Conservation (phyloP, 2,113 vertebrate genomes). For the Heterotilapia buettikoferi region DNA sequence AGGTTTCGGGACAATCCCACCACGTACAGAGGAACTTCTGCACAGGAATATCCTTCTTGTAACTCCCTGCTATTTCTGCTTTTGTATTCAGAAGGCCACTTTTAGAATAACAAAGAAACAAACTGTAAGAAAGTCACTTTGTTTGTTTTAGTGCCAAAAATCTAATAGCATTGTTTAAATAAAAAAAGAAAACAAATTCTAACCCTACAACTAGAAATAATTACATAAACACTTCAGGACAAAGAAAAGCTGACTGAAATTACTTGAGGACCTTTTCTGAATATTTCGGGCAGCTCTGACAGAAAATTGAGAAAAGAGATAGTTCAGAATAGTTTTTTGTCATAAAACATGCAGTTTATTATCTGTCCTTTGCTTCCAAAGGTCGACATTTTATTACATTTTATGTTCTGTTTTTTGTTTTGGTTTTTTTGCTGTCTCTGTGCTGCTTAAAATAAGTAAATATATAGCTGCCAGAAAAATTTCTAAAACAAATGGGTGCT, state of each 20-base stretch:
- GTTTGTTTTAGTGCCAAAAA: not conserved
- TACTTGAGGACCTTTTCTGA: not conserved
- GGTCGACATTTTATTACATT: not conserved
- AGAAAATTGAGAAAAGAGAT: not conserved
- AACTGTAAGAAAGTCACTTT: not conserved
- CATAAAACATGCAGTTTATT: not conserved
- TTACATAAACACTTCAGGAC: not conserved
- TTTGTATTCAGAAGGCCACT: not conserved
- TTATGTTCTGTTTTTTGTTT: not conserved
- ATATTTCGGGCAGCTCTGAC: not conserved
- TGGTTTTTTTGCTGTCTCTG: not conserved
- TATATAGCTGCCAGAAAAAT: not conserved
- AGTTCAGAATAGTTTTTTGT: not conserved
- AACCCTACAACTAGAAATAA: not conserved
- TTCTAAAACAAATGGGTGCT: not conserved
- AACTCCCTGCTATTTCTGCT: not conserved
- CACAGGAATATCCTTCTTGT: not conserved
- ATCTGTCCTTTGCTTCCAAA: not conserved
- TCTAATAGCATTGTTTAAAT: not conserved
- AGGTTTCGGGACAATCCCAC: not conserved
- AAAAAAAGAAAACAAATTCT: not conserved
- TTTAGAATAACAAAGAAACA: not conserved
- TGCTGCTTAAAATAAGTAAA: not conserved
- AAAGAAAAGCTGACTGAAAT: not conserved
- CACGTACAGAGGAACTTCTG: not conserved